phyloP scores from a whole-genome alignment of 1,140 invertebrate genomes.

The Bombus waltoni region DNA sequence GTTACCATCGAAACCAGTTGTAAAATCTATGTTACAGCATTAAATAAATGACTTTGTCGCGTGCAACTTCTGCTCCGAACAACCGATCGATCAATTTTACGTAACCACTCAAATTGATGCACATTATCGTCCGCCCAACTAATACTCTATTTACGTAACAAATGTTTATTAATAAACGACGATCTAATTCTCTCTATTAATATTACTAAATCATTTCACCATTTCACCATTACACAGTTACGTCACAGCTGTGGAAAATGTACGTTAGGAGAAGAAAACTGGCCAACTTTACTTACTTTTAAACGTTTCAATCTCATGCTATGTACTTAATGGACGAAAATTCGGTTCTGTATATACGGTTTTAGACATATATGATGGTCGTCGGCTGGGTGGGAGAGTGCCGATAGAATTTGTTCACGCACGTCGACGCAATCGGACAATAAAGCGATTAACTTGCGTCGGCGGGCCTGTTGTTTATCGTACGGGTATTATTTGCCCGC shows the following conservation, averaged over 20 bases:
- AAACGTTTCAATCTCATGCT: no score
- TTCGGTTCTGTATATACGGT: not conserved
- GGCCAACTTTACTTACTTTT: no score
- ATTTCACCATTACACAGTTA: no score
- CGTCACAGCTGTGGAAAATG: no score
- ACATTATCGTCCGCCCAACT: no score
- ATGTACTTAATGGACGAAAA: not conserved
- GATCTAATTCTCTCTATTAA: no score
- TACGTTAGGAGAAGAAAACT: no score
- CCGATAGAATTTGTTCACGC: slow-evolving; percentile 69
- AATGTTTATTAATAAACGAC: no score
- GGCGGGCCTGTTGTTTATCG: slow-evolving; percentile 74
- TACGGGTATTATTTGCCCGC: slow-evolving; percentile 72
- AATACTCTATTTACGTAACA: no score
- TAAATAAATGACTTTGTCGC: not conserved
- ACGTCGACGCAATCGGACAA: slow-evolving; percentile 73
- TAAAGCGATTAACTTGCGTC: slow-evolving; percentile 77
- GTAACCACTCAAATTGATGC: not conserved
- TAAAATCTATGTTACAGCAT: not conserved
- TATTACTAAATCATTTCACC: no score
- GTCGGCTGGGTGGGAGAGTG: no score
- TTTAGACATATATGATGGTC: not conserved
- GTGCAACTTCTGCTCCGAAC: not conserved
- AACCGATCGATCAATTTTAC: not conserved
- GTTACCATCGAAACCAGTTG: not conserved